Conservation (phyloP, 1,140 invertebrate genomes). For the Euura saliciscinereae region DNA sequence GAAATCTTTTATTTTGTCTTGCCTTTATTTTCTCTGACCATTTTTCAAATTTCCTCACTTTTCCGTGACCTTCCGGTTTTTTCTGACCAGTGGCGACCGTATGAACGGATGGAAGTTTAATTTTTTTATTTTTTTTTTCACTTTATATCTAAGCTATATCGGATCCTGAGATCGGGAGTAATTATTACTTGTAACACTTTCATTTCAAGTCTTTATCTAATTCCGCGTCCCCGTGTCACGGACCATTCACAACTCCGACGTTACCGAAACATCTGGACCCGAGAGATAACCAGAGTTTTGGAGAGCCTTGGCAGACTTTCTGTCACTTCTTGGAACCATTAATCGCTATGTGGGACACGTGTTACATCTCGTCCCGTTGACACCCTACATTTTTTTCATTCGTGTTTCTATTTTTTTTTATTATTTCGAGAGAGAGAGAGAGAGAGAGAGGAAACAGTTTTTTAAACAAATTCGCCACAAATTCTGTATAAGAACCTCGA, state of each 20-base stretch:
- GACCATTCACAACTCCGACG: neutral
- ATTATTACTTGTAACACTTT: no score
- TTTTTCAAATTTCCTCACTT: no score
- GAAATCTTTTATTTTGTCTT: no score
- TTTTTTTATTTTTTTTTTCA: no score
- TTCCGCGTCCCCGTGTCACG: constrained; percentile 6
- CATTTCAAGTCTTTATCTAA: neutral
- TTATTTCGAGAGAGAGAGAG: neutral
- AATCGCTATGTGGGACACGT: neutral
- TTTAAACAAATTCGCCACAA: no score
- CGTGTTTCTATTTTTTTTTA: neutral
- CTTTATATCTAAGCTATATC: no score
- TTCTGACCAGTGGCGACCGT: no score
- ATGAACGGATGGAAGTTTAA: no score
- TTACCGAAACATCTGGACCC: neutral
- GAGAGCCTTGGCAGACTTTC: neutral
- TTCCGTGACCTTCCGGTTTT: no score
- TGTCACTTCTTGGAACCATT: constrained; percentile 1
- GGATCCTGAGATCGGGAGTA: no score
- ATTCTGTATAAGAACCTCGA: no score
- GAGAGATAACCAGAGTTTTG: neutral
- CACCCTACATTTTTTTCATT: neutral
- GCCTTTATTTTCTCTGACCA: no score
- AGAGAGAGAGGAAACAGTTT: neutral
- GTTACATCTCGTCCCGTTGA: neutral